These are phyloP conservation scores for Tetragnatha versicolor DNA, from an alignment of 1,140 invertebrate species.

Conservation along the genomic window DNA sequence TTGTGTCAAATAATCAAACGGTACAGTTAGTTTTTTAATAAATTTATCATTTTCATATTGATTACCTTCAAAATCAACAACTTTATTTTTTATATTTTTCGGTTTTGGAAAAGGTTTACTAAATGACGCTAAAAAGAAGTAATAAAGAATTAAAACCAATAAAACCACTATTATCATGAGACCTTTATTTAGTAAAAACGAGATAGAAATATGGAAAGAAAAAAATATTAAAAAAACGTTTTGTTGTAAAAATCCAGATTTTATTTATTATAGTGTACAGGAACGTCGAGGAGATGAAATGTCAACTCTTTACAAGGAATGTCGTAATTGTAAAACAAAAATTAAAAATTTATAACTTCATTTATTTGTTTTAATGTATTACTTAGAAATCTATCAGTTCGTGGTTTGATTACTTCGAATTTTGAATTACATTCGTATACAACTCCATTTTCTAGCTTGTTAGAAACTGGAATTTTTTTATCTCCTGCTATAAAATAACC, in stretches of 20 bases:
- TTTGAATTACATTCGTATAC: slow-evolving; percentile 23
- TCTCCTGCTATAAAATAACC: slow-evolving; percentile 10
- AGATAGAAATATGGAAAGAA: neutral
- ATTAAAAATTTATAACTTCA: neutral
- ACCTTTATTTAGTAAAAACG: slow-evolving; percentile 13
- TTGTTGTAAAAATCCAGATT: neutral
- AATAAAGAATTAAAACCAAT: slow-evolving; percentile 8
- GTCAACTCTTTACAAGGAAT: neutral
- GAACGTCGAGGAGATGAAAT: neutral
- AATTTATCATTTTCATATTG: neutral
- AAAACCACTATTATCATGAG: neutral
- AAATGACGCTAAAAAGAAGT: neutral
- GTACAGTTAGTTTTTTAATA: neutral
- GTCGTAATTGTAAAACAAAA: slow-evolving; percentile 3
- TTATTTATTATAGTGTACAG: slow-evolving; percentile 1
- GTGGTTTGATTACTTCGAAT: slow-evolving; percentile 7
- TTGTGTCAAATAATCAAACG: neutral
- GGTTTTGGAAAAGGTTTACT: neutral
- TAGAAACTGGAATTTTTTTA: neutral
- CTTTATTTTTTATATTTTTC: neutral
- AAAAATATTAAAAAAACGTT: neutral
- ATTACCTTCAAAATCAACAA: neutral
- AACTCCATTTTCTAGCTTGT: neutral
- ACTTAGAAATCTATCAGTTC: slow-evolving; percentile 6
- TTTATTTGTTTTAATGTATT: neutral